Percentiles rank a stretch among this genome's conserved stretches.
These are phyloP conservation scores for Plutomurus gul DNA, from an alignment of 1,140 invertebrate genomes.

Conservation along the genomic window DNA sequence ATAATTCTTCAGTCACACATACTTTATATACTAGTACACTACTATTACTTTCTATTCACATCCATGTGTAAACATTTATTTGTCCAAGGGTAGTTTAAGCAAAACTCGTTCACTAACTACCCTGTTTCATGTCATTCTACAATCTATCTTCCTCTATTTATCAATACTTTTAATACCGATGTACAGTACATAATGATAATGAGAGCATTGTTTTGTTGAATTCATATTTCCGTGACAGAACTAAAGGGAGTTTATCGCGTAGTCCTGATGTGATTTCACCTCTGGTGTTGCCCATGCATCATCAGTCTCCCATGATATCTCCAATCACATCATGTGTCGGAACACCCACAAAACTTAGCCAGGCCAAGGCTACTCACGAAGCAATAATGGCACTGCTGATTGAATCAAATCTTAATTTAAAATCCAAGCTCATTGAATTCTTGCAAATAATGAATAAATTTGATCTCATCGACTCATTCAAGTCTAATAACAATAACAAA, in stretches of 20 bases:
- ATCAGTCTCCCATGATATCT: background rate
- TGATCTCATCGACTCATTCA: slow-evolving; percentile 37
- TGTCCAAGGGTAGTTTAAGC: no score
- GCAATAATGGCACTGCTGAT: slow-evolving; percentile 38
- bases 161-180: no score
- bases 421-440: slow-evolving; percentile 45
- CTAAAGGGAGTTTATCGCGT: slow-evolving; percentile 8
- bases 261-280: slow-evolving; percentile 19
- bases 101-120: no score
- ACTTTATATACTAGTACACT: no score
- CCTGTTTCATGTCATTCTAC: background rate
- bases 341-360: slow-evolving; percentile 38
- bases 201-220: background rate
- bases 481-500: slow-evolving; percentile 21
- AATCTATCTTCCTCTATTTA: background rate
- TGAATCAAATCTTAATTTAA: slow-evolving; percentile 40
- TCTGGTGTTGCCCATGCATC: background rate
- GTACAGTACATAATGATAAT: no score
- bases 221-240: background rate
- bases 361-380: slow-evolving; percentile 42
- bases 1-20: background rate
- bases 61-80: no score
- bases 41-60: no score
- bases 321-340: background rate
- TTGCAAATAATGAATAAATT: slow-evolving; percentile 43